These are phyloP conservation scores for Denticeps clupeoides DNA, from an alignment of 2,797 vertebrate genomes.

Conservation along the genomic window DNA sequence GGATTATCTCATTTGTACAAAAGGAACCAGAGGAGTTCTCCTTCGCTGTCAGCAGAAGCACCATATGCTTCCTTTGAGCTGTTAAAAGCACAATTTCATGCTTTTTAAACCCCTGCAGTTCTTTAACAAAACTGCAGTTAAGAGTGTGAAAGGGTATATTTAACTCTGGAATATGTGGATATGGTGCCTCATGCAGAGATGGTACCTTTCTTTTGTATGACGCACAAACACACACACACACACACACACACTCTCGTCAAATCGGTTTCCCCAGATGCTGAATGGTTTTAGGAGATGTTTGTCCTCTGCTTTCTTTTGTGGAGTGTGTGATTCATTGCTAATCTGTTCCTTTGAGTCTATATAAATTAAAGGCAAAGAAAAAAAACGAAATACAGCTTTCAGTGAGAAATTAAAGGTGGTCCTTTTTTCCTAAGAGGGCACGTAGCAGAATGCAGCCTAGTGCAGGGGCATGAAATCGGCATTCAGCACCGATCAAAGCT, in stretches of 20 bases:
- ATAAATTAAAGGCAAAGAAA: neutral
- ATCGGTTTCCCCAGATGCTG: too few species aligned
- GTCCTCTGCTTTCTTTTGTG: neutral
- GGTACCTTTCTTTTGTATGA: too few species aligned
- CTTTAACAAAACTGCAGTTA: too few species aligned
- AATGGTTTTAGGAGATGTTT: too few species aligned
- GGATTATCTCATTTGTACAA: conserved; percentile 14
- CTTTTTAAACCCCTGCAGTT: too few species aligned
- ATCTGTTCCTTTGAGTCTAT: neutral
- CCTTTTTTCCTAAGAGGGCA: neutral
- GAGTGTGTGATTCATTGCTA: neutral
- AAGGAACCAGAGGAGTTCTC: conserved; percentile 11
- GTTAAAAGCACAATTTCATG: conserved; percentile 7
- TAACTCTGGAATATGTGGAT: too few species aligned
- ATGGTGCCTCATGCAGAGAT: too few species aligned
- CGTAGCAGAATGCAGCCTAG: neutral
- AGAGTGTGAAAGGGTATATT: too few species aligned
- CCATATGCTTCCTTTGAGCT: conserved; percentile 1
- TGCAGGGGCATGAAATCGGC: neutral
- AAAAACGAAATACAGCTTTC: too few species aligned
- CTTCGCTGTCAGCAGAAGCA: conserved; percentile 13
- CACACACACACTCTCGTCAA: too few species aligned
- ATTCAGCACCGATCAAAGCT: conserved; percentile 3
- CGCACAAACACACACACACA: too few species aligned
- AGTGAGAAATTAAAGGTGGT: too few species aligned